A percentile compares a stretch with the other conserved stretches of the same genome.
These are phyloP conservation scores for Hassar affinis DNA, from an alignment of 2,113 vertebrate genomes.

Conservation along the genomic window DNA sequence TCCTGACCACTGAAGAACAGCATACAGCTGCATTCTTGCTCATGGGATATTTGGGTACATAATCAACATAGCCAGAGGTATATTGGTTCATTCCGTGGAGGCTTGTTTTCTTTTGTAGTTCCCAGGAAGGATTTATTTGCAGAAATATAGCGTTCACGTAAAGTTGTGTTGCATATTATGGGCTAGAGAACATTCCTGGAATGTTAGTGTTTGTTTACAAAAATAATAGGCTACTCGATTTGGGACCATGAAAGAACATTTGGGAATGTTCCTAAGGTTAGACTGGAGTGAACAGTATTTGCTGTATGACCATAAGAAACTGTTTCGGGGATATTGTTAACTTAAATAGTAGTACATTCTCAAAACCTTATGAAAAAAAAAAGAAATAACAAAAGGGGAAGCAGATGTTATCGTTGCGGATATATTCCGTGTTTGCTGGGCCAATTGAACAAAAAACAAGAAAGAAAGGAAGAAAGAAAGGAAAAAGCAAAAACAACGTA, in stretches of 20 bases:
- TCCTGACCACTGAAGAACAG: too few relatives aligned
- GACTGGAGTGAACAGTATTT: background rate
- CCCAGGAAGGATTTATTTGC: background rate
- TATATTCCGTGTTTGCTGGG: background rate
- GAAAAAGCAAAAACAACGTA: too few relatives aligned
- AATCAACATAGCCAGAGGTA: too few relatives aligned
- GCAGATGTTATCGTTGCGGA: background rate
- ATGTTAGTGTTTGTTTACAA: background rate
- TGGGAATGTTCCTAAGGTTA: background rate
- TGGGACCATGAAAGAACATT: background rate
- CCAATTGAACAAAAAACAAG: too few relatives aligned
- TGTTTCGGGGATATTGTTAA: background rate
- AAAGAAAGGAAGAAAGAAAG: too few relatives aligned
- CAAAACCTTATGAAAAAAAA: background rate
- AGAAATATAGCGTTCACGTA: background rate
- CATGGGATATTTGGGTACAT: background rate
- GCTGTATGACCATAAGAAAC: background rate
- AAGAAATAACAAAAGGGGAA: background rate
- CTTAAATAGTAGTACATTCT: background rate
- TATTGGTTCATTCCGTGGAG: too few relatives aligned
- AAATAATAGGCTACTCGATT: background rate
- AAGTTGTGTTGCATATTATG: background rate
- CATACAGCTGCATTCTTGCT: background rate
- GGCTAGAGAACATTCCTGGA: background rate
- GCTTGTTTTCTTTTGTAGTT: too few relatives aligned